Evolutionary conservation across 30 jellyfish, hydroid and myxozoan genomes (phyloP), one percentile per base, ranked within the genome.

Genomic region (Aurelia aurita): DNA sequence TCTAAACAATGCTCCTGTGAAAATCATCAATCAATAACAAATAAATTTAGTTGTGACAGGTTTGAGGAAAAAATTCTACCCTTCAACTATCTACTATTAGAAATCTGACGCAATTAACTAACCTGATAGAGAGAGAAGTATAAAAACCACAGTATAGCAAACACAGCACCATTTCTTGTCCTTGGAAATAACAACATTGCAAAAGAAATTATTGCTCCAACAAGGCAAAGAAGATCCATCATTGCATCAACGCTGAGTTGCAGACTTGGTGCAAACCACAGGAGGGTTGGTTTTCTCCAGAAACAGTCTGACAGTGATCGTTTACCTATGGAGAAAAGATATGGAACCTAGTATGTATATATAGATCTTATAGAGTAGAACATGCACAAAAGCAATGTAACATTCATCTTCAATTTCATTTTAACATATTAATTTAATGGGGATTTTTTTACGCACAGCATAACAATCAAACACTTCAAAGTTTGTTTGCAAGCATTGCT

Each of bases 101-200:
- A 12, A 31, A n/a, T 14, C 28, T 10, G 18, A 34, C 3, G 8
- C n/a, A 31, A 19, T 4, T 18, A 22, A 51, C 64, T 75, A 67
- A 93, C 98, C 97, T 87, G 98, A 39, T 93, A 93, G 2, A 93
- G 34, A 4, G 98, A 93, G 80, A 87, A 93, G 44, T 93, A 93
- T 43, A 93, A 57, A n/a, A 82, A 45, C 98, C 98, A 93, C n/a
- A 93, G 74, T 1, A 74, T 9, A 7, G 77, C 83, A 54, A 85
- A 93, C 11, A 63, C 45, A 5, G 83, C 8, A 47, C 51, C 34
- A 61, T 87, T 86, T 63, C 92, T 58, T 55, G 43, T 15, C 20
- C 79, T 67, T 22, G 54, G 63, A 23, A 73, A 75, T 1, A 81
- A 10, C 60, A 82, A 69, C 72, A 88, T 80, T 20, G 58, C 29